A percentile compares a stretch with the other conserved stretches of the same genome.
Conservation (phyloP, 2,888 invertebrate genomes). For the Trissolcus japonicus region DNA sequence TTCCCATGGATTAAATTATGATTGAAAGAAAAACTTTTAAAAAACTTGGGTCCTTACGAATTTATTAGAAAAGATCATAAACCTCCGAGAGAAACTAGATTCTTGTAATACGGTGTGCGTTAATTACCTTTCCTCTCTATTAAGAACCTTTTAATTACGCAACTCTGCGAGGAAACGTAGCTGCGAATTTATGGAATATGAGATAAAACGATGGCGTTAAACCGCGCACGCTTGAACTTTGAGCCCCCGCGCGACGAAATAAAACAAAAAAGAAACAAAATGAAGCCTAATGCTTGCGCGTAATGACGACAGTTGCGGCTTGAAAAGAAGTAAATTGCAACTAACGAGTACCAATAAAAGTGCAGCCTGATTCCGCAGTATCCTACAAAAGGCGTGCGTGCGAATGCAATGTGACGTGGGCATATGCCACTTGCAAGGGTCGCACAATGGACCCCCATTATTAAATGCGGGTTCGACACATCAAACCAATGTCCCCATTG, state of each 20-base stretch:
- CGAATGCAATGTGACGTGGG: conserved; percentile 43
- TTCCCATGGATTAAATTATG: too few relatives aligned
- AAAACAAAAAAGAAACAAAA: conserved; percentile 24
- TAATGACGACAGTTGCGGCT: conserved; percentile 43
- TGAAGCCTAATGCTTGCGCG: conserved; percentile 23
- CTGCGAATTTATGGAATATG: background rate
- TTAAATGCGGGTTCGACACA: conserved; percentile 60
- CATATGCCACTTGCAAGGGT: conserved; percentile 33
- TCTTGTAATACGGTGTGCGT: too few relatives aligned
- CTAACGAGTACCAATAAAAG: conserved; percentile 53
- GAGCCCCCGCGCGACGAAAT: background rate
- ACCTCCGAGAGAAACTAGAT: too few relatives aligned
- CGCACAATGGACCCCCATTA: conserved; percentile 67
- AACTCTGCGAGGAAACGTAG: too few relatives aligned
- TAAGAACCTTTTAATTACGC: too few relatives aligned
- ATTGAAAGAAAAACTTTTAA: too few relatives aligned
- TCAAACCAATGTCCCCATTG: conserved; percentile 36
- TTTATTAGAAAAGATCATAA: too few relatives aligned
- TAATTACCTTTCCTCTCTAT: too few relatives aligned
- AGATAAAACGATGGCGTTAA: conserved; percentile 20
- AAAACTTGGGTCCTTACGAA: too few relatives aligned
- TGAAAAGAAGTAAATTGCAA: conserved; percentile 47
- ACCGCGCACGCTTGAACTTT: conserved; percentile 23
- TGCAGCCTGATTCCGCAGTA: conserved; percentile 45
- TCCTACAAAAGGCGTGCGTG: conserved; percentile 47